Base-by-base conservation (phyloP, 1,140 invertebrate species). In the Lanistes nyassanus region DNA sequence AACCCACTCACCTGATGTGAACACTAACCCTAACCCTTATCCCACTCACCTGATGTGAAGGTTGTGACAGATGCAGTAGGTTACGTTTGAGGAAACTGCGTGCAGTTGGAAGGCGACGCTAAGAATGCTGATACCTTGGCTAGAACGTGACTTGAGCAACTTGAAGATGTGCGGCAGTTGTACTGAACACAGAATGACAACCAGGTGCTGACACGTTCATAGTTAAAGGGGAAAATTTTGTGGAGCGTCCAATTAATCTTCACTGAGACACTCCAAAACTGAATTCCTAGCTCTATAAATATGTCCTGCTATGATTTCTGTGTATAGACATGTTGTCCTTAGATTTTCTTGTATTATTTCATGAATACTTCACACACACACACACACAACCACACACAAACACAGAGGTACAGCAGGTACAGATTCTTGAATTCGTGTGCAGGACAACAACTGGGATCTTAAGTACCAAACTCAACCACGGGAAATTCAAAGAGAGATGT, bases 21-120 rank as follows among this genome's bases (percentile, higher is more conserved):
- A 42, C 39, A 5, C 39, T 42, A 42, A 42, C 39, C 39, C 39
- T 42, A 42, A 42, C 39, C 39, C 39, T 42, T 6, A 42, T 13
- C 39, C 39, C 13, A 42, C 55, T 60, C 16, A 74, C 72, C 72
- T 74, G 60, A 74, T 58, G 23, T 58, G 42, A 5, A 74, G 34
- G 51, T 74, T 65, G 26, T 23, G 39, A 39, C 65, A 53, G 42
- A 74, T 65, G 64, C 64, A 65, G 64, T 74, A 74, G 31, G 72
- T 60, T 11, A 74, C 72, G 34, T 66, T 74, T 4, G 72, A 47
- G 3, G 72, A 74, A 11, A 39, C 19, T 11, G 72, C 58, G 9
- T 74, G 72, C 16, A 74, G 64, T 60, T 64, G 1, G 3, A 74
- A 34, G 60, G 64, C 64, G 0, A 64, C 60, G 16, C 72, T 66